Percentiles rank a stretch among this genome's conserved stretches.
Evolutionary conservation across 2,113 vertebrate genomes (phyloP).

Genomic region (Crotalus helleri): DNA sequence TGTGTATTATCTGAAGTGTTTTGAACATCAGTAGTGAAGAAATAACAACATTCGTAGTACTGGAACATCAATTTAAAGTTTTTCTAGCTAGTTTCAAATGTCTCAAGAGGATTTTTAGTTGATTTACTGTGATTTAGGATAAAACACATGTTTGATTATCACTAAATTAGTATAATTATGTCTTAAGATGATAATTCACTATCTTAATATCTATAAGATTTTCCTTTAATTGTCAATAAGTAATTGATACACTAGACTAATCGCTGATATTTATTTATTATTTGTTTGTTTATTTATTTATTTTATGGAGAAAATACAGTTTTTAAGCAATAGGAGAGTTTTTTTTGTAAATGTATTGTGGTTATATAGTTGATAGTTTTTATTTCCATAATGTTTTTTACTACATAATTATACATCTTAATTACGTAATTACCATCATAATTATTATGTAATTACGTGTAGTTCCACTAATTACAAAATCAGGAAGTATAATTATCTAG

Average conservation of each 20-base stretch:
- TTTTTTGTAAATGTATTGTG: conserved; percentile 83
- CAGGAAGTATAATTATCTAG: conserved; percentile 84
- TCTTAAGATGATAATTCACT: conserved; percentile 18
- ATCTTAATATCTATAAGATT: conserved; percentile 59
- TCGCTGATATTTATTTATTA: conserved; percentile 69
- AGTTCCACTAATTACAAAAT: conserved; percentile 85
- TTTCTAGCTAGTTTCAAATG: neutral
- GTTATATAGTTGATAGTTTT: conserved; percentile 80
- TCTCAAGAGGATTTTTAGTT: neutral
- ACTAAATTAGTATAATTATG: conserved; percentile 20
- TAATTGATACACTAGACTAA: conserved; percentile 67
- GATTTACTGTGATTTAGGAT: conserved; percentile 1
- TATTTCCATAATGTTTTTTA: conserved; percentile 86
- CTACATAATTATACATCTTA: conserved; percentile 86
- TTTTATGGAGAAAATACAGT: conserved; percentile 47
- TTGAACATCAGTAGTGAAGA: neutral
- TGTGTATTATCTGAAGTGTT: neutral
- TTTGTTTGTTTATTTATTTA: neutral
- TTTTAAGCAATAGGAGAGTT: conserved; percentile 75
- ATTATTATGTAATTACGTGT: conserved; percentile 85
- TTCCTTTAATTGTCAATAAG: conserved; percentile 66
- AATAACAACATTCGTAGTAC: neutral
- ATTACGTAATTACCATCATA: conserved; percentile 84
- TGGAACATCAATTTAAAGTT: neutral
- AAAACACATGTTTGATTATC: conserved; percentile 15